phyloP scores from a whole-genome alignment of 1,140 invertebrate genomes.

The Sitophilus oryzae region DNA sequence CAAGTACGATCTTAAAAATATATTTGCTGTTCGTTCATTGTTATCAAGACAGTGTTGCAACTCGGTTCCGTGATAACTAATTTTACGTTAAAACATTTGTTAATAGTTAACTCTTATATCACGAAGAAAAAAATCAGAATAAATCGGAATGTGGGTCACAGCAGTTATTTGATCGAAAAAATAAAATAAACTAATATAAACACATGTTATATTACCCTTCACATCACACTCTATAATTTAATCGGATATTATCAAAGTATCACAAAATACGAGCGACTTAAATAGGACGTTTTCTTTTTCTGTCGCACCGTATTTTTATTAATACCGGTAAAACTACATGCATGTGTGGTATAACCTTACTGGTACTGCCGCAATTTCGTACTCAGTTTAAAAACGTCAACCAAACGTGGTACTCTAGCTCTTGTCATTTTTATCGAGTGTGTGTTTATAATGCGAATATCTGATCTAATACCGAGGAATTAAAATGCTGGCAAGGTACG shows the following conservation, averaged over 20 bases:
- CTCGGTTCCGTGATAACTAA: too few species aligned
- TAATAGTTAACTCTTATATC: too few species aligned
- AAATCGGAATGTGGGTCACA: background rate
- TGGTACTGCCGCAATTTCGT: constrained; percentile 21
- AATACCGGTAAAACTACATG: constrained; percentile 23
- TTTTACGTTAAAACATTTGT: too few species aligned
- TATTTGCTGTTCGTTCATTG: background rate
- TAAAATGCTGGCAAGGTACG: too few species aligned
- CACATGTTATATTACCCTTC: background rate
- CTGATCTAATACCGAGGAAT: constrained; percentile 7
- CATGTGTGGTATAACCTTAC: constrained; percentile 14
- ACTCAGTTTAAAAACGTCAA: constrained; percentile 21
- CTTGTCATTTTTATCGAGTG: background rate
- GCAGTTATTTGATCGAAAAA: too few species aligned
- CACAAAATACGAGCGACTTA: background rate
- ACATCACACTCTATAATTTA: background rate
- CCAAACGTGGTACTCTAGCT: constrained; percentile 7
- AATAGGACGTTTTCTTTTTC: constrained; percentile 20
- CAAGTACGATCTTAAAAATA: background rate
- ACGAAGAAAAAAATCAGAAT: too few species aligned
- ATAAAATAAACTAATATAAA: too few species aligned
- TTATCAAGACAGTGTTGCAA: background rate
- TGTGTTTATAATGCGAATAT: constrained; percentile 4
- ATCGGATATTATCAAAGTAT: background rate
- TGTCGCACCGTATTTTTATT: constrained; percentile 21